phyloP scores from a whole-genome alignment of 2,797 vertebrate species.

The Brachyrhaphis roseni region DNA sequence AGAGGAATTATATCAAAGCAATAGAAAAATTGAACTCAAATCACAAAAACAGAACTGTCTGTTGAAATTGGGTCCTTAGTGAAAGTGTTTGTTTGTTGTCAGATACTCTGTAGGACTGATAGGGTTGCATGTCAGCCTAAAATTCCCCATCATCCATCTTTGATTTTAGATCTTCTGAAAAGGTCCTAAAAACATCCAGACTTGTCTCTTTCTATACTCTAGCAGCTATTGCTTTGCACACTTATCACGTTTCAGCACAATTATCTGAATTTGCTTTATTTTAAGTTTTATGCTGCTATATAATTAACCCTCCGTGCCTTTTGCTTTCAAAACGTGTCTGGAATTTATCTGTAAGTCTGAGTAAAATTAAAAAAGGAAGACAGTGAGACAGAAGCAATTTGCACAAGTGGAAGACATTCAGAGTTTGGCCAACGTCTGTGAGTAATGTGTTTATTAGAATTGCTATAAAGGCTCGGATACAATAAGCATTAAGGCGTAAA shows the following conservation, averaged over 20 bases:
- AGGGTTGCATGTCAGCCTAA: too few species aligned
- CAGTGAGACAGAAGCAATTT: slow-evolving; percentile 27
- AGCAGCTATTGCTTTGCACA: background rate
- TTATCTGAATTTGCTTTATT: slow-evolving; percentile 40
- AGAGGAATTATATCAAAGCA: too few species aligned
- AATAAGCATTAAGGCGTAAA: slow-evolving; percentile 42
- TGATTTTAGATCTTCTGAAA: background rate
- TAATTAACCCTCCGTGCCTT: slow-evolving; percentile 37
- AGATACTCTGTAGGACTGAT: too few species aligned
- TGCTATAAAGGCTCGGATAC: slow-evolving; percentile 41
- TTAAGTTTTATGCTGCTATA: slow-evolving; percentile 62
- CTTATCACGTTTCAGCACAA: slow-evolving; percentile 6
- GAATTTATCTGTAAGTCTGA: slow-evolving; percentile 17
- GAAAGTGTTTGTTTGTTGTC: background rate
- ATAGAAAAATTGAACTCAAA: too few species aligned
- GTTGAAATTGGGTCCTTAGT: background rate
- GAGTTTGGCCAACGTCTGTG: slow-evolving; percentile 26
- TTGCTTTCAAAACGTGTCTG: slow-evolving; percentile 29
- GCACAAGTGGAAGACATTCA: slow-evolving; percentile 25
- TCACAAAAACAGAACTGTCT: too few species aligned
- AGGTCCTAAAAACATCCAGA: background rate
- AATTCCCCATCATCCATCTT: too few species aligned
- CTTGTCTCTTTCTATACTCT: too few species aligned
- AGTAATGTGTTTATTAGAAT: slow-evolving; percentile 49
- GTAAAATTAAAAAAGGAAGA: slow-evolving; percentile 20